phyloP scores from a whole-genome alignment of 2,888 invertebrate genomes.

The Himalopsyche kuldschensis region DNA sequence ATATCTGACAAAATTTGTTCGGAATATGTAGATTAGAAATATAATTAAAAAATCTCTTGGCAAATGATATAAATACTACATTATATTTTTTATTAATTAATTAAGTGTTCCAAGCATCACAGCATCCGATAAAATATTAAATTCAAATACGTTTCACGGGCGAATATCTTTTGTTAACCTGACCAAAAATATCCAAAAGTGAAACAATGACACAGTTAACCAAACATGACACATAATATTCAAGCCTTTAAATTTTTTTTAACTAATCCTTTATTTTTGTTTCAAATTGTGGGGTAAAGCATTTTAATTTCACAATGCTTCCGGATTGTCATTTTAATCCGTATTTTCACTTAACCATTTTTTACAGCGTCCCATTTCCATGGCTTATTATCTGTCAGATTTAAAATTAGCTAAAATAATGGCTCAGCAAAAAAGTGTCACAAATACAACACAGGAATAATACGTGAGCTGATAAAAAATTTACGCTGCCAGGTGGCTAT shows the following conservation, averaged over 20 bases:
- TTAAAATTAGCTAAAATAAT: background rate
- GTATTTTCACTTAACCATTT: background rate
- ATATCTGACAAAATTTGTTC: no score
- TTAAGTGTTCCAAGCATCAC: no score
- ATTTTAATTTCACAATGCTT: background rate
- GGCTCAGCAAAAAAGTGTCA: background rate
- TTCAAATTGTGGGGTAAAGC: background rate
- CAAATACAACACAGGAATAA: background rate
- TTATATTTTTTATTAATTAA: no score
- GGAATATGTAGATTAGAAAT: no score
- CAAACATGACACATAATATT: background rate
- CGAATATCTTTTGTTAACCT: no score
- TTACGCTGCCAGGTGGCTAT: constrained; percentile 16
- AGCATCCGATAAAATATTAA: no score
- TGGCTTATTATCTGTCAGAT: background rate
- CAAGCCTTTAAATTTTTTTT: background rate
- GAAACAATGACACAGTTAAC: background rate
- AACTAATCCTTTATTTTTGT: background rate
- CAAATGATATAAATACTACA: no score
- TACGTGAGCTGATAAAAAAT: constrained; percentile 18
- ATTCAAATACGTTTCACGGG: no score
- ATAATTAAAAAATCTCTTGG: no score
- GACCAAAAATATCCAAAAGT: background rate
- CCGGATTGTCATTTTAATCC: background rate
- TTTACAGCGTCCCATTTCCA: background rate